Conservation (phyloP, 2,113 vertebrate species). For the Promerops cafer region DNA sequence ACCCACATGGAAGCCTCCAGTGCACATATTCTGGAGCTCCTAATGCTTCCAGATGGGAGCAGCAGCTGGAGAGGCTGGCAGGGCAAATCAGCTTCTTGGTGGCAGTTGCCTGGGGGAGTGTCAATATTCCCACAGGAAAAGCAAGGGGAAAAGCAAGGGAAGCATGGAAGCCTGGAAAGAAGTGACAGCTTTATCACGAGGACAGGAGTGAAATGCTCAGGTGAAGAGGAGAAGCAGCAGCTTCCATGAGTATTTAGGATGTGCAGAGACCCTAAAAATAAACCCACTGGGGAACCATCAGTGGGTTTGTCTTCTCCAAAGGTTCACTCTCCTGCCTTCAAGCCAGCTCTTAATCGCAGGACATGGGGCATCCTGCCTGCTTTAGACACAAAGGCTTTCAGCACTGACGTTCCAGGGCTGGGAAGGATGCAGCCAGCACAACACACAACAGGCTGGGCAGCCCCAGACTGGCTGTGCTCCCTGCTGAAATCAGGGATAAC, state of each 20-base stretch:
- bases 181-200: not conserved
- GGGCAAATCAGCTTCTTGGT: not conserved
- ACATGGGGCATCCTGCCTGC: not conserved
- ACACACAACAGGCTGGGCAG: not conserved
- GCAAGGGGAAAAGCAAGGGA: not conserved
- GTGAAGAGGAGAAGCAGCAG: not conserved
- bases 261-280: not conserved
- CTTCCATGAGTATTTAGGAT: not conserved
- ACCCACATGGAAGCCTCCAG: not conserved
- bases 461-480: not conserved
- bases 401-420: not conserved
- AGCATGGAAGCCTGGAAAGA: not conserved
- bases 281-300: not conserved
- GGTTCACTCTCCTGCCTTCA: not conserved
- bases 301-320: not conserved
- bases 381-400: not conserved
- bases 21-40: not conserved
- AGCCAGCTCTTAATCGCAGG: not conserved
- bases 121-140: not conserved
- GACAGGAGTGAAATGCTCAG: not conserved
- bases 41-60: not conserved
- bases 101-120: not conserved
- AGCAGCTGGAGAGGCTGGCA: slow-evolving; percentile 16
- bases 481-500: not conserved
- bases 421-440: not conserved